These are phyloP conservation scores for Anolis sagrei DNA, from an alignment of 2,113 vertebrate genomes.

Conservation along the genomic window DNA sequence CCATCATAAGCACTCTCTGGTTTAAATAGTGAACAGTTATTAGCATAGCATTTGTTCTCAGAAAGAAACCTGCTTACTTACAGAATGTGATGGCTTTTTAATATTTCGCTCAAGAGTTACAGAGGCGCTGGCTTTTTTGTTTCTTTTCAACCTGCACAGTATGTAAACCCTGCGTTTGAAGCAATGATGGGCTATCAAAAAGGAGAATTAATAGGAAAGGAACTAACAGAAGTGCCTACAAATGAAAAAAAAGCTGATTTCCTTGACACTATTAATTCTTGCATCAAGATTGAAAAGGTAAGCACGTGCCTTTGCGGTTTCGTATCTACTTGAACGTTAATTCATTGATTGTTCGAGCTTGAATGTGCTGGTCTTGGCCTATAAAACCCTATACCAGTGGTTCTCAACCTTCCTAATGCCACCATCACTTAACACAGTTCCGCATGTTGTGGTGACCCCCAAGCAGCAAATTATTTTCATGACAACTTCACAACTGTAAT, in stretches of 20 bases:
- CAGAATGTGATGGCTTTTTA: background rate
- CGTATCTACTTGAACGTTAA: background rate
- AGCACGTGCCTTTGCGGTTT: conserved; percentile 56
- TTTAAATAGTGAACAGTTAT: background rate
- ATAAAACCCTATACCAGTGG: too few relatives aligned
- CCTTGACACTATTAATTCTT: conserved; percentile 94
- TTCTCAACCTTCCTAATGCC: too few relatives aligned
- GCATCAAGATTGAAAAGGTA: conserved; percentile 95
- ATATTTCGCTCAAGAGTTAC: background rate
- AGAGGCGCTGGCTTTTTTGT: background rate
- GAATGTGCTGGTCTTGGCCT: too few relatives aligned
- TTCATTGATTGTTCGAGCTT: too few relatives aligned
- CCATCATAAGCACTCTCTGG: background rate
- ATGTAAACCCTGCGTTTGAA: conserved; percentile 97
- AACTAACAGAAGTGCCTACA: conserved; percentile 94
- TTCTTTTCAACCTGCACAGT: conserved; percentile 77
- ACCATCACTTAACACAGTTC: too few relatives aligned
- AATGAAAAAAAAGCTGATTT: conserved; percentile 97
- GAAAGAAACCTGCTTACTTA: background rate
- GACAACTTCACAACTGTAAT: too few relatives aligned
- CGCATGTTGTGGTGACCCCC: too few relatives aligned
- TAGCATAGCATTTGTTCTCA: background rate
- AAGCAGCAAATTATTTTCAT: too few relatives aligned
- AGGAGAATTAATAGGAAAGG: conserved; percentile 94
- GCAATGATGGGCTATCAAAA: conserved; percentile 93